These are phyloP conservation scores for Boloria euphrosyne DNA, from an alignment of 2,888 invertebrate genomes.

Conservation along the genomic window DNA sequence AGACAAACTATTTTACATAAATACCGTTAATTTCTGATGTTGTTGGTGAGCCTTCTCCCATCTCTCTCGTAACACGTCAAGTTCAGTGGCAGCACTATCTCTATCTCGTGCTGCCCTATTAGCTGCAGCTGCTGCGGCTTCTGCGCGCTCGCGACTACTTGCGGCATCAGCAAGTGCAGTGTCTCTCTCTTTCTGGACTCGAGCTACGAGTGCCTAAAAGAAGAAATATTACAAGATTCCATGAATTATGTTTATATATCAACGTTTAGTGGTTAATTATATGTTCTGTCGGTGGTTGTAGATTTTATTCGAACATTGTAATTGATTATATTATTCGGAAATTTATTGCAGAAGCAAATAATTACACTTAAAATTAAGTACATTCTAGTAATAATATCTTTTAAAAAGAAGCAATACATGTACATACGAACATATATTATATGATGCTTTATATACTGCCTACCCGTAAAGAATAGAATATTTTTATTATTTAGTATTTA, in stretches of 20 bases:
- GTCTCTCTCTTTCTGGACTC: slow-evolving; percentile 95
- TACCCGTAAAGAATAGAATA: too few species aligned
- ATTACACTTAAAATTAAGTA: too few species aligned
- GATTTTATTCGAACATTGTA: too few species aligned
- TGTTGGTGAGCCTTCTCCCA: slow-evolving; percentile 93
- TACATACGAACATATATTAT: too few species aligned
- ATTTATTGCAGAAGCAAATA: too few species aligned
- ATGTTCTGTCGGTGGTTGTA: too few species aligned
- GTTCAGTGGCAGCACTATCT: slow-evolving; percentile 91
- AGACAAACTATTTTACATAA: neutral
- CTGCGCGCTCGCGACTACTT: slow-evolving; percentile 90
- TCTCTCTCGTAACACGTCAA: slow-evolving; percentile 92
- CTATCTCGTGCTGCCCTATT: slow-evolving; percentile 92
- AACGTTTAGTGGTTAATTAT: too few species aligned
- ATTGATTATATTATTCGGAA: too few species aligned
- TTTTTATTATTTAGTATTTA: too few species aligned
- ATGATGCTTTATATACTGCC: too few species aligned
- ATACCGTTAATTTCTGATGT: slow-evolving; percentile 91
- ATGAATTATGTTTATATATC: neutral
- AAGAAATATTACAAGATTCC: neutral
- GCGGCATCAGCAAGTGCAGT: slow-evolving; percentile 90
- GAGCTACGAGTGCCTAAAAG: slow-evolving; percentile 86
- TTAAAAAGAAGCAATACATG: too few species aligned
- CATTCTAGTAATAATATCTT: too few species aligned
- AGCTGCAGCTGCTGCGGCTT: slow-evolving; percentile 90